A percentile compares a stretch with the other conserved stretches of the same genome.
phyloP scores from a whole-genome alignment of 2,113 vertebrate species.

The Chroicocephalus ridibundus region DNA sequence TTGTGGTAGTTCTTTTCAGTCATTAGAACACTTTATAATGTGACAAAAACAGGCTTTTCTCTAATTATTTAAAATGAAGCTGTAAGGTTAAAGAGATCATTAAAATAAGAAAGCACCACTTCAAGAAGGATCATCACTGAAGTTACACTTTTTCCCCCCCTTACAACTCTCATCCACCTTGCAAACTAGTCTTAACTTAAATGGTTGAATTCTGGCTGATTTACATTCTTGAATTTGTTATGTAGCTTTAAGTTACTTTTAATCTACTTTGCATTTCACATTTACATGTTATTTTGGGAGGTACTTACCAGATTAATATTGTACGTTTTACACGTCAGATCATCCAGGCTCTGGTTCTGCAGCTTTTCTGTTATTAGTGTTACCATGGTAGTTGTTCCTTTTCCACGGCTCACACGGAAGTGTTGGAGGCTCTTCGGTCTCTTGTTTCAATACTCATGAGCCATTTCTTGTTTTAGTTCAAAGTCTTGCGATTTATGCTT shows the following conservation, averaged over 20 bases:
- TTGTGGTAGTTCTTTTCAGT: background rate
- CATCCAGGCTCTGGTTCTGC: slow-evolving; percentile 80
- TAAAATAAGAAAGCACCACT: background rate
- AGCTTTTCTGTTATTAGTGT: slow-evolving; percentile 82
- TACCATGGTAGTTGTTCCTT: slow-evolving; percentile 72
- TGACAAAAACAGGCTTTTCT: background rate
- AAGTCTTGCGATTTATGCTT: slow-evolving; percentile 22
- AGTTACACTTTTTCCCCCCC: background rate
- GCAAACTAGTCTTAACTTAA: background rate
- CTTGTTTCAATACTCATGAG: slow-evolving; percentile 47
- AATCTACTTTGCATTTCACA: background rate
- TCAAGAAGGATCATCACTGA: background rate
- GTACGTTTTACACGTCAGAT: slow-evolving; percentile 68
- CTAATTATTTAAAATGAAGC: background rate
- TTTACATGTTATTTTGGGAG: background rate
- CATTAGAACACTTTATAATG: background rate
- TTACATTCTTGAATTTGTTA: background rate
- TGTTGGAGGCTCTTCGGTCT: slow-evolving; percentile 22
- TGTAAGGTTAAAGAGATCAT: background rate
- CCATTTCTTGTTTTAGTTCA: slow-evolving; percentile 1
- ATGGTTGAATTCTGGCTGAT: background rate
- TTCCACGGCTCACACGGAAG: slow-evolving; percentile 43
- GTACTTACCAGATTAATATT: slow-evolving; percentile 72
- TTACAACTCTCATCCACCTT: background rate
- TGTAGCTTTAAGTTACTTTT: background rate